Evolutionary conservation across 2,888 invertebrate species (phyloP), one percentile per base, ranked within the genome.

Genomic region (Fissipunctia ypsillon): DNA sequence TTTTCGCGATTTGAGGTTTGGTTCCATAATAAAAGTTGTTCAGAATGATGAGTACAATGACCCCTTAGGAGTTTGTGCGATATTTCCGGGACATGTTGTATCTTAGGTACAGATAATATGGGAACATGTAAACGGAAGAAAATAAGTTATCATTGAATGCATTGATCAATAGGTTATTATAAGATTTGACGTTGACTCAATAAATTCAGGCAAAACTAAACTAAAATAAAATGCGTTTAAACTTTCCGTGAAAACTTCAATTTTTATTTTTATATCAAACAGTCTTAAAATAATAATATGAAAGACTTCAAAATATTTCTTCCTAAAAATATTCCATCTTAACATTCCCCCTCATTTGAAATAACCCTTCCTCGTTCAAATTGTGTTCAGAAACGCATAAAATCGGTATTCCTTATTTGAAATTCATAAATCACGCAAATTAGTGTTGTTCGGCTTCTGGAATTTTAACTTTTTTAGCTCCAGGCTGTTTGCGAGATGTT

Each of bases 391-490:
- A 83, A 83, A 84, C 79, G 80, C 81, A 84, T 85, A 87, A 87
- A 88, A 84, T 83, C 76, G 73, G 68, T 80, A 82, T 84, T 73
- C 85, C 88, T 87, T 84, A 90, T 90, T 90, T 90, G 85, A 86
- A 87, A 88, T 90, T 90, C 88, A 90, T 91, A 91, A 91, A 91
- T 91, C 90, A 90, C 89, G 81, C 79, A 88, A 90, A 91, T 89
- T 86, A 87, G 83, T 78, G 86, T 86, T 81, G 83, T 88, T 84
- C 70, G 83, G 89, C 91, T 91, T 87, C 90, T 90, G 91, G 86
- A 87, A 85, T 87, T 80, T 83, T 64, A 80, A 84, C 73, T 76
- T 87, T 87, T 87, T 80, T 80, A 70, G 84, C 90, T 84, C 45
- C 69, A 41, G 88, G 90, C 88, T 87, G 86, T 88, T 90, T 88